Base-by-base conservation (phyloP, 1,140 invertebrate genomes). In the Oreohelix idahoensis region DNA sequence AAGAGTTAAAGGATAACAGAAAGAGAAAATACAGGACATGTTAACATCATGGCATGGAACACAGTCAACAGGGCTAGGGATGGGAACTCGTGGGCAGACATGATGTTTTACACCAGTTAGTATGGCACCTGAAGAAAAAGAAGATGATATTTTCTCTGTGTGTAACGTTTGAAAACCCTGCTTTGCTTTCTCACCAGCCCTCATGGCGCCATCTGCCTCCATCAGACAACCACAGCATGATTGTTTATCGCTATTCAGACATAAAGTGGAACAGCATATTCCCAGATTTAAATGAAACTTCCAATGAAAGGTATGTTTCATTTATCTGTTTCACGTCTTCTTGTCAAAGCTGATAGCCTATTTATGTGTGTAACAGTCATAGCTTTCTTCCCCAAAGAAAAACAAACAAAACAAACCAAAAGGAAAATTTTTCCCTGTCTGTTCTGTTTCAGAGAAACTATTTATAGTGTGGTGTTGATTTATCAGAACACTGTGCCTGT, bases 171-270 rank as follows among this genome's bases (percentile, higher is more conserved):
- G 42, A 45, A 45, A 45, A 45, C 15, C 42, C n/a, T n/a, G n/a
- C n/a, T 45, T 45, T 45, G 42, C 15, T 45, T 45, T 42, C 66
- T 69, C 78, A 85, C 77, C 89, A 97, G 96, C 97, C 97, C 73
- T 97, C 97, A 13, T 98, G 97, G 97, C 94, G 97, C 81, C 97
- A 98, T 91, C 91, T 97, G 70, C 94, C 95, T 26, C 92, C 96
- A 81, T 92, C 94, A 51, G 95, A 96, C 86, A 96, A 96, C 86
- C 87, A 88, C 58, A 89, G 85, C n/a, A 98, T 98, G 97, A 97
- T 98, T 73, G 94, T 96, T 39, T 98, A 98, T 89, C 95, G 95
- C 92, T 95, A 95, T 5, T 98, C 97, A n/a, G 97, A 98, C 93
- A 95, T 98, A 26, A 95, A 95, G 90, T 94, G 96, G 96, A 94